Conservation (phyloP, 1,140 invertebrate species). For the Drosophila parabipectinata region DNA sequence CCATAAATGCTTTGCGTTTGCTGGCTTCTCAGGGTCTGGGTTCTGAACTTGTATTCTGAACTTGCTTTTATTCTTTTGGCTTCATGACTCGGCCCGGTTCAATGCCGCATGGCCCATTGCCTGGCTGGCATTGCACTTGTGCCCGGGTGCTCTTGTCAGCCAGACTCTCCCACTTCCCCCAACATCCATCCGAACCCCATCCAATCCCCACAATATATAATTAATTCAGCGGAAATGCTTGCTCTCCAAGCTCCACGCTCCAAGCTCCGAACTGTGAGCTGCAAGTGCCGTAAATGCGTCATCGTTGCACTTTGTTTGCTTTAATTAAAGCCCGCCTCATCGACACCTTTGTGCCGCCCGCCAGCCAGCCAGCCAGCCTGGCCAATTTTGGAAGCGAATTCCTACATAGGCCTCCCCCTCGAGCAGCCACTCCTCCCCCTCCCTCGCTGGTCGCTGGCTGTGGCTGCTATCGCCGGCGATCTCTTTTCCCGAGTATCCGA, state of each 20-base stretch:
- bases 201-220: constrained; percentile 29
- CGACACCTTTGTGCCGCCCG: constrained; percentile 45
- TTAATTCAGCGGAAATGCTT: constrained; percentile 74
- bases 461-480: constrained; percentile 1
- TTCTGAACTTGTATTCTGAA: no score
- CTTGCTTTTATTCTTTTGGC: background rate
- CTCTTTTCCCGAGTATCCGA: constrained; percentile 8
- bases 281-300: constrained; percentile 36
- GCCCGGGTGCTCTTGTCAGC: no score
- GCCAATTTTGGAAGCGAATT: constrained; percentile 49
- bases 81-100: constrained; percentile 11
- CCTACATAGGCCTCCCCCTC: background rate
- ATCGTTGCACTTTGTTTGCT: constrained; percentile 39
- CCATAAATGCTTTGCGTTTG: constrained; percentile 10
- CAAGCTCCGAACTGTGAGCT: background rate
- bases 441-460: no score
- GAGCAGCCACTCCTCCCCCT: no score
- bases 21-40: constrained; percentile 3
- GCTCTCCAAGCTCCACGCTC: background rate
- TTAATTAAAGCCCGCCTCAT: constrained; percentile 53
- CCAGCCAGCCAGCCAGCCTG: constrained; percentile 12
- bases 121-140: no score
- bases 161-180: no score
- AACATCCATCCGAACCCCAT: background rate
- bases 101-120: no score